Percentiles rank a stretch among this genome's conserved stretches.
Conservation (phyloP, 2,113 vertebrate genomes). For the Mustelus asterias region DNA sequence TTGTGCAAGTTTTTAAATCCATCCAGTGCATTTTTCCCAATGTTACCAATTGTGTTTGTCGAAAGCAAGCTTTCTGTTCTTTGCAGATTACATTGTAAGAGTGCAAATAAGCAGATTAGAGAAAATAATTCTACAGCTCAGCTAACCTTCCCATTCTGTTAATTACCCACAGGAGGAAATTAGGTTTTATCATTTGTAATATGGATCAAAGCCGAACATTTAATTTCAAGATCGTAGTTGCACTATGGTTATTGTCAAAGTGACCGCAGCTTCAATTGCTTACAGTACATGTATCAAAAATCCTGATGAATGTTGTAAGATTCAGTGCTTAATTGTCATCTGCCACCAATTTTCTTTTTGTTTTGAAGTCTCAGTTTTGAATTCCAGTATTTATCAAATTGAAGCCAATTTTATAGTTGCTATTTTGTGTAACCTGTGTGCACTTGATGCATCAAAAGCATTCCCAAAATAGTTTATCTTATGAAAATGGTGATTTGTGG, state of each 20-base stretch:
- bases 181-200: background rate
- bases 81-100: background rate
- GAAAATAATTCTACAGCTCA: conserved; percentile 8
- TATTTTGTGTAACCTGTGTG: background rate
- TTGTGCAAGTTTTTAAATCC: background rate
- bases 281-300: background rate
- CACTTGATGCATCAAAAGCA: background rate
- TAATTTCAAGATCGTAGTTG: background rate
- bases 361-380: background rate
- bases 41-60: background rate
- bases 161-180: background rate
- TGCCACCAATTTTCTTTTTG: background rate
- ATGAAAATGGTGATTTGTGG: background rate
- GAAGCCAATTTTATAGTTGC: background rate
- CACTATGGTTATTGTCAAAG: background rate
- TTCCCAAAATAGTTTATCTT: background rate
- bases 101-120: background rate
- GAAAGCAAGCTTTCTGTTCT: background rate
- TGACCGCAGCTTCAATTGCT: background rate
- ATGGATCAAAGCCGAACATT: background rate
- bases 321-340: background rate
- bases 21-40: background rate
- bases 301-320: background rate
- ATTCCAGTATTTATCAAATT: background rate
- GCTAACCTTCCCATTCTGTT: background rate